Percentiles rank a stretch among this genome's conserved stretches.
These are phyloP conservation scores for Delphinus delphis DNA, from an alignment of 2,113 vertebrate species.

Conservation along the genomic window DNA sequence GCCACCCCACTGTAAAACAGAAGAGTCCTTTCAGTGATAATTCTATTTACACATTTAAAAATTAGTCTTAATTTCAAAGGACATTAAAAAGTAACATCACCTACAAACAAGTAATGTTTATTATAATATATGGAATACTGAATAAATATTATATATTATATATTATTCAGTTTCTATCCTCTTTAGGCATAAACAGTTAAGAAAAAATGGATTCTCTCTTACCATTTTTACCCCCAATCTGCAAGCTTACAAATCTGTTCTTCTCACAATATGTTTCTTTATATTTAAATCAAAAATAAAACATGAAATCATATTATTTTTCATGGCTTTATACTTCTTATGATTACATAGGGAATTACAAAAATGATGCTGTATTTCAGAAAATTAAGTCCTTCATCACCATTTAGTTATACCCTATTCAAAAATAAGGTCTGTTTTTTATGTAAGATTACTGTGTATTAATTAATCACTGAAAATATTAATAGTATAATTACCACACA, in stretches of 20 bases:
- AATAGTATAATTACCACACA: neutral
- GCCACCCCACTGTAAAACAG: neutral
- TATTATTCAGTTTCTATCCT: neutral
- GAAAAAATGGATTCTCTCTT: neutral
- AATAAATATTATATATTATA: neutral
- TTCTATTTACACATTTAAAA: neutral
- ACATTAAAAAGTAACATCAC: neutral
- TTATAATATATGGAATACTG: neutral
- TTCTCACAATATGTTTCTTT: neutral
- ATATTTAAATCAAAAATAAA: neutral
- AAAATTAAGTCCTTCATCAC: neutral
- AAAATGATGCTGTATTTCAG: neutral
- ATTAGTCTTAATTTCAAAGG: neutral
- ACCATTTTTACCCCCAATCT: neutral
- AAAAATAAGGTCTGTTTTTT: neutral
- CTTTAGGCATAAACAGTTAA: neutral
- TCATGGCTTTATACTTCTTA: neutral
- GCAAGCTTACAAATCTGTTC: neutral
- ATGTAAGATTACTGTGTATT: neutral
- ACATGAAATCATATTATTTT: neutral
- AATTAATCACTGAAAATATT: constrained; percentile 24
- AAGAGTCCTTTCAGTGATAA: neutral
- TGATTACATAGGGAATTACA: neutral
- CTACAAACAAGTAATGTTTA: neutral
- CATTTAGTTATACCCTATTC: neutral